Percentiles rank a stretch among this genome's conserved stretches.
Evolutionary conservation across 2,797 vertebrate species (phyloP).

Genomic region (Semotilus atromaculatus): DNA sequence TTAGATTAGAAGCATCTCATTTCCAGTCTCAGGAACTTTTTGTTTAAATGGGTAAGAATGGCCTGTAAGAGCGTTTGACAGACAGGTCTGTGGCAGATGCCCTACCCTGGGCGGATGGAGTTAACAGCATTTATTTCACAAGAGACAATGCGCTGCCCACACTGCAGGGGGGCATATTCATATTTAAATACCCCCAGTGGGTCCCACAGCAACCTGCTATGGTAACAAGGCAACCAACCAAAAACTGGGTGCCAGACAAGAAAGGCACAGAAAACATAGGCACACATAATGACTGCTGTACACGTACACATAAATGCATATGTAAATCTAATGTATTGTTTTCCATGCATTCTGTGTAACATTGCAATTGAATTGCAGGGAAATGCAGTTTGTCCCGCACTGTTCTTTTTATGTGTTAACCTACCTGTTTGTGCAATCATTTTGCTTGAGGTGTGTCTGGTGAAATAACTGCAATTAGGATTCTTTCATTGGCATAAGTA

Average conservation of each 20-base stretch:
- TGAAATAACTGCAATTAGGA: constrained; percentile 17
- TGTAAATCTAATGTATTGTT: not conserved
- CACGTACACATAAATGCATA: constrained; percentile 3
- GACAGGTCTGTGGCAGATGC: constrained; percentile 36
- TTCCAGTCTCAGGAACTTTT: not conserved
- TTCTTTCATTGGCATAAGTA: constrained; percentile 19
- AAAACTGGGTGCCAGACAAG: constrained; percentile 58
- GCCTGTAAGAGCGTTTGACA: not conserved
- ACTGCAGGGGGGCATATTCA: constrained; percentile 56
- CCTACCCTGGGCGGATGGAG: constrained; percentile 3
- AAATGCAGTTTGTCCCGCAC: too few species aligned
- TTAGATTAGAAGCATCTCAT: not conserved
- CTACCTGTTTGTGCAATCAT: constrained; percentile 3
- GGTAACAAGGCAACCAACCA: constrained; percentile 34
- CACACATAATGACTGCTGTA: constrained; percentile 12
- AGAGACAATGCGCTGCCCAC: constrained; percentile 27
- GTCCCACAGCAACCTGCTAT: constrained; percentile 46
- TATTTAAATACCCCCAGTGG: constrained; percentile 62
- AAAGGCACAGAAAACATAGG: constrained; percentile 35
- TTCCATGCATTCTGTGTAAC: not conserved
- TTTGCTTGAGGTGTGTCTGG: constrained; percentile 29
- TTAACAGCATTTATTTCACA: constrained; percentile 57
- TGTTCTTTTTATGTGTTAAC: not conserved
- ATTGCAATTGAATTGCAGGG: not conserved
- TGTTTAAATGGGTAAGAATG: constrained; percentile 13